Evolutionary conservation across 1,140 invertebrate genomes (phyloP), one percentile per base, ranked within the genome.

Genomic region (Grapholita molesta): DNA sequence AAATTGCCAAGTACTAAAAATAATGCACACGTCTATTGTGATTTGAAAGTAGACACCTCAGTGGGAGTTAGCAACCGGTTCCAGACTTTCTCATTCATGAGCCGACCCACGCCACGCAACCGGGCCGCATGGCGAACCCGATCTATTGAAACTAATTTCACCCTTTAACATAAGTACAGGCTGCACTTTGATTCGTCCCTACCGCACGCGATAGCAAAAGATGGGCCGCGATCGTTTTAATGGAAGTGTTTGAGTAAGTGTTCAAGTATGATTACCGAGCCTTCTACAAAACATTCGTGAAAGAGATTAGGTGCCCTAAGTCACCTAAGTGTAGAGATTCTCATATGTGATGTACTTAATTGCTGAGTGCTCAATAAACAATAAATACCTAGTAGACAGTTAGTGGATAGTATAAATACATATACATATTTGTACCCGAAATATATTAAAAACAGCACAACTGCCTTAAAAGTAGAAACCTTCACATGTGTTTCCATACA

Each of bases 41-140:
- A 87, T 83, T 87, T 87, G 89, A 91, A 91, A 91, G 89, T 90
- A 85, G 86, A 86, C 85, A 78, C 78, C 75, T 71, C 75, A 77
- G 82, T 82, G 77, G 86, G 78, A 82, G 82, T 52, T 24, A 70
- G 72, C 75, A 79, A 91, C 89, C 89, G 89, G 89, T 91, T 82
- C 68, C 75, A 73, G 77, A 86, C 89, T 91, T 91, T 91, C 89
- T 89, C 86, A 88, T 86, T 86, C 80, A 91, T 77, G 76, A 69
- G 70, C 70, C 82, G 76, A 77, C 79, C 81, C 79, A 84, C 85
- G 80, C 67, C 35, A 64, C 76, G 70, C 74, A 69, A 72, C 52
- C 77, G 64, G 64, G 70, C 52, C 55, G 64, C 42, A 69, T 66
- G 69, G 69, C 77, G 42, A 52, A 71, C 75, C 71, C 66, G 64